Evolutionary conservation across 1,140 invertebrate genomes (phyloP), one percentile per base, ranked within the genome.

Genomic region (Mesaphorura yosii): DNA sequence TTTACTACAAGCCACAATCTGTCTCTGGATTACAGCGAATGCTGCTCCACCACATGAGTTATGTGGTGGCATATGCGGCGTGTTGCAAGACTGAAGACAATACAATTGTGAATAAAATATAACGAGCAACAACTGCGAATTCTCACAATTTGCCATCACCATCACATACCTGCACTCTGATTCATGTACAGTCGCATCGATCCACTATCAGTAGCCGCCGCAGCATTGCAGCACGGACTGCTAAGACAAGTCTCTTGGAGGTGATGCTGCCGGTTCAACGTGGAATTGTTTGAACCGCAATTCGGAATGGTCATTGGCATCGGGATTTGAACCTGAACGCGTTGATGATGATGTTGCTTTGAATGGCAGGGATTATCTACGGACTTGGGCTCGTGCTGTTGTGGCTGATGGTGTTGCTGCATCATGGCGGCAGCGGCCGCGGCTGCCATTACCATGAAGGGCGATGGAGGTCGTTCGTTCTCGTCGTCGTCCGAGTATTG

Each of bases 111-210:
- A 34, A 34, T 34, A 10, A 34, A 34, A 34, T 10, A 34, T 34
- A 34, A 14, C 3, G 3, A 5, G 12, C 10, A 27, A n/a, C 49
- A 41, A 17, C 2, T 6, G 3, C 26, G 37, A 42, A 15, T 10
- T 2, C 2, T 17, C 7, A 26, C 29, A 15, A 12, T 20, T 7
- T 42, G 14, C 22, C 20, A 22, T 42, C 6, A 12, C 7, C 37
- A 3, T 44, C n/a, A 50, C 23, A 22, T 50, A 51, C 50, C 58
- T 48, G 56, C 53, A 56, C 29, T 42, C 34, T 62, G 60, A 40
- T 62, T 62, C 54, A 62, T 52, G 38, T 56, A 62, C 6, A 62
- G 53, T 2, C 56, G 54, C 28, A 62, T 62, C 7, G 60, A 55
- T 49, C 39, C 48, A n/a, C 42, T 23, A 17, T 44, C 40, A 45